These are phyloP conservation scores for Zaprionus lineosus DNA, from an alignment of 2,888 invertebrate species.

Conservation along the genomic window DNA sequence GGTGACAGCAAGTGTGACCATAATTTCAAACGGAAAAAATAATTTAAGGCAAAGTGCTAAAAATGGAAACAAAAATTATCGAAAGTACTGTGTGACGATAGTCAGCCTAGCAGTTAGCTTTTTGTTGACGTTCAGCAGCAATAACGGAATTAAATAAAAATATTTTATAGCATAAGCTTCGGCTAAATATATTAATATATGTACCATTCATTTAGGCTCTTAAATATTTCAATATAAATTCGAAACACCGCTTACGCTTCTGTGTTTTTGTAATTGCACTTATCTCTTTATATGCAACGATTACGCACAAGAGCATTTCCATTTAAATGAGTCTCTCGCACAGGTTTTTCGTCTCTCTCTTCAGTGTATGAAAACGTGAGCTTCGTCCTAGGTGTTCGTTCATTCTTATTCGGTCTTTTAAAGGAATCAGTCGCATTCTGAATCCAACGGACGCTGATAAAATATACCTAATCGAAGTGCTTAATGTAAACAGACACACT, in stretches of 20 bases:
- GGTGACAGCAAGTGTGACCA: conserved; percentile 47
- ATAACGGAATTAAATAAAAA: too few relatives aligned
- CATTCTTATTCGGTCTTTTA: conserved; percentile 82
- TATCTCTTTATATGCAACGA: conserved; percentile 1
- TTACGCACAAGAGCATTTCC: conserved; percentile 26
- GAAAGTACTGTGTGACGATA: too few relatives aligned
- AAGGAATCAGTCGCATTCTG: conserved; percentile 77
- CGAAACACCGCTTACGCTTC: conserved; percentile 30
- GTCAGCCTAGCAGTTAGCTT: too few relatives aligned
- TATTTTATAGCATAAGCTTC: conserved; percentile 27
- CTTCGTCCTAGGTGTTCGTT: conserved; percentile 65
- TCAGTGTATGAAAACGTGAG: conserved; percentile 23
- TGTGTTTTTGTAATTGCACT: neutral
- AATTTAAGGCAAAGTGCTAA: neutral
- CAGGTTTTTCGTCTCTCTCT: neutral
- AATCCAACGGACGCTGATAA: conserved; percentile 48
- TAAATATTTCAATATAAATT: neutral
- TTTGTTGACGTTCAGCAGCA: too few relatives aligned
- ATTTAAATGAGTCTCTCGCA: conserved; percentile 3
- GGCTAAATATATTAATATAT: neutral
- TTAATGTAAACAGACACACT: conserved; percentile 53
- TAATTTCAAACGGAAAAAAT: conserved; percentile 2
- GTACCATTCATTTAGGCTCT: conserved; percentile 38
- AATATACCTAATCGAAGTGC: conserved; percentile 50
- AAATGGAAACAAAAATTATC: too few relatives aligned